Base-by-base conservation (phyloP, 2,888 invertebrate genomes). In the Zygothrica quintamaculata region DNA sequence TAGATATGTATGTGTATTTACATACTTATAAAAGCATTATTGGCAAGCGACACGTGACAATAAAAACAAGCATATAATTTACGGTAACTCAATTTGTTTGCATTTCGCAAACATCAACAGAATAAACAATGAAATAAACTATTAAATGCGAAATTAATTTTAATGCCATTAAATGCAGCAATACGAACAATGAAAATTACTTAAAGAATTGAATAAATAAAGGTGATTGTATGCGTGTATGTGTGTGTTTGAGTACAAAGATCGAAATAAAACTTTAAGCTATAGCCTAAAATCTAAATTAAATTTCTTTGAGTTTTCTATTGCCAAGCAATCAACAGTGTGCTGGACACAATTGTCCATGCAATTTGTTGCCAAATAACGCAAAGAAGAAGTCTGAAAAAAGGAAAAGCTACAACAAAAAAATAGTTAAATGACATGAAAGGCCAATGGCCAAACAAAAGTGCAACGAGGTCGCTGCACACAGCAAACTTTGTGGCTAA, bases 341-440 rank as follows among this genome's bases (percentile, higher is more conserved):
- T 68, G 46, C 68, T 12, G 33, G 15, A 51, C 48, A 57, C 57
- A 58, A 53, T 61, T 77, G 61, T 77, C 65, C 70, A 55, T 58
- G 50, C 65, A 53, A 59, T 53, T 58, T 67, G 58, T 39, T 26
- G 16, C 13, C 29, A 43, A 55, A 36, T n/a, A 42, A 39, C 3
- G 55, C 48, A 51, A 56, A 8, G 9, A 47, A 31, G 39, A 34
- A 13, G 4, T 33, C 15, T 12, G 15, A 52, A 8, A 25, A 36
- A 44, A 33, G 60, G 36, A 29, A 33, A 52, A 39, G 47, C 40
- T 29, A 61, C 18, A 53, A n/a, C n/a, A 33, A 31, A 51, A 66
- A 66, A 75, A 61, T 62, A 67, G 69, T 80, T 82, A 85, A 86
- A 76, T 86, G 84, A 84, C 86, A 86, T 77, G 77, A 80, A 86